Percentiles rank a stretch among this genome's conserved stretches.
These are phyloP conservation scores for Drosophila quasianomalipes DNA, from an alignment of 2,888 invertebrate species.

Conservation along the genomic window DNA sequence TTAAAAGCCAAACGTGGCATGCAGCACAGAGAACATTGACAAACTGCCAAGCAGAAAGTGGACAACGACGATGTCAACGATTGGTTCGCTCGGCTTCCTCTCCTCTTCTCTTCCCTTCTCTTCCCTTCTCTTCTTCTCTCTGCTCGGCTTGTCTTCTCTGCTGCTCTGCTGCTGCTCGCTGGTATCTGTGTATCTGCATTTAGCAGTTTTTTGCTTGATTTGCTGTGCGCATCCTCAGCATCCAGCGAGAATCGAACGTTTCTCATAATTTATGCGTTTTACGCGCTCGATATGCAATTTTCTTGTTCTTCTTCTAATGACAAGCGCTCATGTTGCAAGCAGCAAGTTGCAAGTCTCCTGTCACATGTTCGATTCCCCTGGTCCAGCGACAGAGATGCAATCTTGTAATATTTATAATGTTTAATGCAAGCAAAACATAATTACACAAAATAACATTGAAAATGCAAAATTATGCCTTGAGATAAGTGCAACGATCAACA, in stretches of 20 bases:
- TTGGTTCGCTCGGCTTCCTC: slow-evolving; percentile 21
- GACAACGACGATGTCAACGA: slow-evolving; percentile 27
- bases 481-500: slow-evolving; percentile 39
- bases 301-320: slow-evolving; percentile 70
- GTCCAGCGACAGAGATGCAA: neutral
- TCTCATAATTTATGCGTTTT: slow-evolving; percentile 76
- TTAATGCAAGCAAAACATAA: slow-evolving; percentile 65
- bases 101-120: neutral
- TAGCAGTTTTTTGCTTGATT: slow-evolving; percentile 57
- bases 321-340: slow-evolving; percentile 28
- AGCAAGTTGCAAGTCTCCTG: neutral
- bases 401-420: slow-evolving; percentile 62
- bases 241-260: slow-evolving; percentile 31
- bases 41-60: slow-evolving; percentile 42
- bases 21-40: slow-evolving; percentile 51
- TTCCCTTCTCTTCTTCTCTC: neutral
- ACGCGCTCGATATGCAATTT: slow-evolving; percentile 74
- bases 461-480: slow-evolving; percentile 61
- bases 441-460: slow-evolving; percentile 66
- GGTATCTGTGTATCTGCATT: slow-evolving; percentile 72
- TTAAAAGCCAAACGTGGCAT: slow-evolving; percentile 41
- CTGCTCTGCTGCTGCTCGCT: neutral
- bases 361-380: slow-evolving; percentile 42
- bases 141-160: neutral
- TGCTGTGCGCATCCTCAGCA: slow-evolving; percentile 29